Conservation (phyloP, 2,888 invertebrate species). For the Phaedon cochleariae region DNA sequence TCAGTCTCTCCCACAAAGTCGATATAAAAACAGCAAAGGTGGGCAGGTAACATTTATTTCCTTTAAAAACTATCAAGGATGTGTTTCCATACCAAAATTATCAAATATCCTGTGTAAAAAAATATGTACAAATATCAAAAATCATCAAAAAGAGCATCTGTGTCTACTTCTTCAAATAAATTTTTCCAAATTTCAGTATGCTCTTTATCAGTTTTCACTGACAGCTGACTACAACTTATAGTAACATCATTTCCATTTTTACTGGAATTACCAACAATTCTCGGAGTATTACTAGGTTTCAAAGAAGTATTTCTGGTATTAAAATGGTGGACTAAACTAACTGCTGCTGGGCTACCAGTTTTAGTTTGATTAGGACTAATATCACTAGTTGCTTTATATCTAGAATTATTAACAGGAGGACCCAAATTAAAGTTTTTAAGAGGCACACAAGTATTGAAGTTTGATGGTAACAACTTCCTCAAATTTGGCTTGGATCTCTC, state of each 20-base stretch:
- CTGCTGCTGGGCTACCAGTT: not conserved
- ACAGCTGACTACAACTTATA: slow-evolving; percentile 32
- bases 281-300: too few relatives aligned
- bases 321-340: slow-evolving; percentile 2
- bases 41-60: not conserved
- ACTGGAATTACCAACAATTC: too few relatives aligned
- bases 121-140: slow-evolving; percentile 41
- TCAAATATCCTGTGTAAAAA: not conserved
- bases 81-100: not conserved
- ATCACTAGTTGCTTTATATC: too few relatives aligned
- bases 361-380: too few relatives aligned
- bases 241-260: slow-evolving; percentile 19
- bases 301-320: slow-evolving; percentile 21
- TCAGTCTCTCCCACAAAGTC: too few relatives aligned
- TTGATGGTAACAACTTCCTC: not conserved
- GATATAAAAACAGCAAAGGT: not conserved
- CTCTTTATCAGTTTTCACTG: slow-evolving; percentile 39
- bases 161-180: slow-evolving; percentile 49
- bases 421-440: not conserved
- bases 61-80: slow-evolving; percentile 10
- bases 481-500: not conserved
- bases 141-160: slow-evolving; percentile 50
- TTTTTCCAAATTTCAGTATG: slow-evolving; percentile 46
- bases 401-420: not conserved
- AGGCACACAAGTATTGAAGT: not conserved